These are phyloP conservation scores for Burhinus bistriatus DNA, from an alignment of 2,113 vertebrate genomes.

Conservation along the genomic window DNA sequence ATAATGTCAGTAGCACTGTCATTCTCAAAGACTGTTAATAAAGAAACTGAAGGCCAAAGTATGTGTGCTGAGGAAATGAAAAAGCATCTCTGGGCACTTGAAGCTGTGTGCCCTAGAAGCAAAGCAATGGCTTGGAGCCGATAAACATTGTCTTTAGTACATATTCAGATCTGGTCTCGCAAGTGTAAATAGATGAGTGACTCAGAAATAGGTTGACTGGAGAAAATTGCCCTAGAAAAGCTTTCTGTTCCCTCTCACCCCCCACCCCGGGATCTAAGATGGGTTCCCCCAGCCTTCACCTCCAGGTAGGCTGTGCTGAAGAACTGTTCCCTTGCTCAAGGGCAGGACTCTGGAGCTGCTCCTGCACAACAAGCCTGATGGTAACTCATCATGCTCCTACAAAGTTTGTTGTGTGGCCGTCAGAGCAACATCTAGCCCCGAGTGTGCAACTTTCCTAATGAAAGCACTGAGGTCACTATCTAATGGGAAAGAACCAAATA, in stretches of 20 bases:
- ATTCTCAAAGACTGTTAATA: not conserved
- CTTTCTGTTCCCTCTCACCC: not conserved
- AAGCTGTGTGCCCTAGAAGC: not conserved
- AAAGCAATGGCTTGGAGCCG: not conserved
- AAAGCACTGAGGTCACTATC: not conserved
- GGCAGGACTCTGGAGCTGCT: not conserved
- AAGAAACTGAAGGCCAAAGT: not conserved
- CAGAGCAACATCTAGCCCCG: not conserved
- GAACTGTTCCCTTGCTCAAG: not conserved
- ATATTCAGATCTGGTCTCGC: not conserved
- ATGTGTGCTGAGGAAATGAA: not conserved
- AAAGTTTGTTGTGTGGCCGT: not conserved
- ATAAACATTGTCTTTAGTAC: not conserved
- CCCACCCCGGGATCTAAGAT: not conserved
- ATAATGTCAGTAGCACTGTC: slow-evolving; percentile 42
- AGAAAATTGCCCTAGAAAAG: slow-evolving; percentile 21
- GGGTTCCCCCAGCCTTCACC: not conserved
- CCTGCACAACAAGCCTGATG: not conserved
- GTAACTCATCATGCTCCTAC: not conserved
- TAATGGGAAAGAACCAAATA: not conserved
- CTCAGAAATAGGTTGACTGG: not conserved
- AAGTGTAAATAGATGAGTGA: not conserved
- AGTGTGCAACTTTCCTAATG: not conserved
- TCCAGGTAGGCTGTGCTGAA: not conserved
- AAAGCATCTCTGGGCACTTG: not conserved